Evolutionary conservation across 2,888 invertebrate species (phyloP), one percentile per base, ranked within the genome.

Genomic region (Drosophila paracracens): DNA sequence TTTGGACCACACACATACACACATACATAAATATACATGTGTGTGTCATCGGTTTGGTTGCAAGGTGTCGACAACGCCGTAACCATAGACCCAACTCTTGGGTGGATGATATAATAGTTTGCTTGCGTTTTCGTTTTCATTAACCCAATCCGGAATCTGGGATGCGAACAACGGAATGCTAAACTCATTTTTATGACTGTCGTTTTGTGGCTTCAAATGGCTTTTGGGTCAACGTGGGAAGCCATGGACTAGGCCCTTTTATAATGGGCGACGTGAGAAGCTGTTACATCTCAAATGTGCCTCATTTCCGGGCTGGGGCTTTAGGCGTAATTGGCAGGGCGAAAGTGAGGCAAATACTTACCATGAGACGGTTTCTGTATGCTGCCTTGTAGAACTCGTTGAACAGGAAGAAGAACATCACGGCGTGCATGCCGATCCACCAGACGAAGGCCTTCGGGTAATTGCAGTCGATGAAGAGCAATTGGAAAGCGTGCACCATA

Each of bases 361-460:
- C 92, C 91, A 82, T 85, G 66, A 92, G 91, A 80, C 92, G 92
- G 79, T 91, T 93, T 87, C 88, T 93, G 94, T 97, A 97, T 25
- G 96, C 95, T 92, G 96, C 95, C 92, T 96, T 96, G 95, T 98
- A 99, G 94, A 98, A 99, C 93, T 98, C 97, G 91, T 96, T 97
- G 95, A 99, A 99, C 73, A 99, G 95, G 95, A 98, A 96, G 95
- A 98, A 97, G 96, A 99, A 99, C 96, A 99, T 97, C 80, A 98
- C 96, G 2, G 98, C 98, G 94, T 99, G 98, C 94, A 97, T 96
- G 68, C 98, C 98, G 92, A 99, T 99, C 97, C 97, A 98, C 97
- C 97, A 97, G 81, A 97, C 97, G 93, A 98, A 98, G n/a, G 96
- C 97, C 87, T 96, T 95, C 61, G 98, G 98, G 94, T 98, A 99